phyloP scores from a whole-genome alignment of 2,113 vertebrate genomes.

The Butorides virescens region DNA sequence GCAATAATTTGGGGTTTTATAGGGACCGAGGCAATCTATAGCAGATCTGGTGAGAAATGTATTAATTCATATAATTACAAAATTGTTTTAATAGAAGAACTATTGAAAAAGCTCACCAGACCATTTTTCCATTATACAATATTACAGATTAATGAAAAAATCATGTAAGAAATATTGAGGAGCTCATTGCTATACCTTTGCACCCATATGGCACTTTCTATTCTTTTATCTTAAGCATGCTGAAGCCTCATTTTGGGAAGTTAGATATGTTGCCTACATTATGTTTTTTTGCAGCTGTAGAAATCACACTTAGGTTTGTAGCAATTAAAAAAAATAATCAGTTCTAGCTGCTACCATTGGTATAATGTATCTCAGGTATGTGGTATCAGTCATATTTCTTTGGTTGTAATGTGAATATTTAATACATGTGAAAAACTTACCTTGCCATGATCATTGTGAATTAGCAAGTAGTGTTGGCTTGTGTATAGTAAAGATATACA shows the following conservation, averaged over 20 bases:
- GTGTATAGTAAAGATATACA: not conserved
- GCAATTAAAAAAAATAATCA: not conserved
- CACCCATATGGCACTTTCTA: not conserved
- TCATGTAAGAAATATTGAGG: not conserved
- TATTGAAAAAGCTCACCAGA: not conserved
- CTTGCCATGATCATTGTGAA: conserved; percentile 7
- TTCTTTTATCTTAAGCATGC: not conserved
- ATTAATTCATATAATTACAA: not conserved
- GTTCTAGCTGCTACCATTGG: conserved; percentile 8
- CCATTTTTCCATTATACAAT: not conserved
- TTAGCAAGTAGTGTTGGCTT: not conserved
- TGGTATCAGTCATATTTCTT: not conserved
- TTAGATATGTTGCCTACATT: not conserved
- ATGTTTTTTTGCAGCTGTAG: not conserved
- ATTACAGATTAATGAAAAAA: not conserved
- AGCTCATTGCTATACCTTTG: not conserved
- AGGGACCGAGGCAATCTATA: not conserved
- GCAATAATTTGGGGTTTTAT: conserved; percentile 27
- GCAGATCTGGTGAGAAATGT: not conserved
- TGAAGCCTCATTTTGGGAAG: not conserved
- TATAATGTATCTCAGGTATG: conserved; percentile 51
- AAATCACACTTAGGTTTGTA: not conserved
- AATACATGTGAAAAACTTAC: not conserved
- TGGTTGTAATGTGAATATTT: conserved; percentile 44
- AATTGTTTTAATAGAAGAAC: not conserved